A percentile compares a stretch with the other conserved stretches of the same genome.
Evolutionary conservation across 2,888 invertebrate genomes (phyloP).

Genomic region (Drosophila infuscata): DNA sequence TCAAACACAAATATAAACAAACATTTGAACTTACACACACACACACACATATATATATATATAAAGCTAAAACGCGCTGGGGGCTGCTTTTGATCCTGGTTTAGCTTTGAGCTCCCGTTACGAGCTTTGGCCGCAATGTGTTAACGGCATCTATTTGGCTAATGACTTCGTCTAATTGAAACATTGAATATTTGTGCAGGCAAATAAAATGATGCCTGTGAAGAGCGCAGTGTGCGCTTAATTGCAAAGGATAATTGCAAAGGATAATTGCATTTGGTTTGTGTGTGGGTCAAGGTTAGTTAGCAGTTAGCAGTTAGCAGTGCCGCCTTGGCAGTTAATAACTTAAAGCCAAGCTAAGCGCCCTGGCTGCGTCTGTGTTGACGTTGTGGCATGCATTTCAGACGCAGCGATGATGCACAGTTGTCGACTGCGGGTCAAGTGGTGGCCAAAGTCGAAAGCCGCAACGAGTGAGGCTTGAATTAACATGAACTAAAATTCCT

Average conservation of each 20-base stretch:
- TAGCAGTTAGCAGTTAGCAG: conserved; percentile 1
- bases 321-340: conserved; percentile 16
- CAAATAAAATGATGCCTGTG: conserved; percentile 25
- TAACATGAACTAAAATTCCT: conserved; percentile 50
- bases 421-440: conserved; percentile 69
- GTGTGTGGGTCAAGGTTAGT: conserved; percentile 39
- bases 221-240: not conserved
- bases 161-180: conserved; percentile 33
- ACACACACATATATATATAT: not conserved
- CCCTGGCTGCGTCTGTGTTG: not conserved
- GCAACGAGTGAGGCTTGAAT: conserved; percentile 41
- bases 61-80: not conserved
- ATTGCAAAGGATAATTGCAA: not conserved
- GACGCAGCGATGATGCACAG: conserved; percentile 53
- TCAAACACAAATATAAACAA: not conserved
- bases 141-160: conserved; percentile 10
- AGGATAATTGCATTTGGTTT: conserved; percentile 2
- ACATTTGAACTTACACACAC: not conserved
- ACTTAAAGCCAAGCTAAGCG: conserved; percentile 37
- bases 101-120: conserved; percentile 11
- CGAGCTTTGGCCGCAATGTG: not conserved
- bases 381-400: conserved; percentile 30
- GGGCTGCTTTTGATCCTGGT: conserved; percentile 4
- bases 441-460: conserved; percentile 57
- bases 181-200: conserved; percentile 28